Conservation (phyloP, 2,797 vertebrate genomes). For the Etheostoma nigrum region DNA sequence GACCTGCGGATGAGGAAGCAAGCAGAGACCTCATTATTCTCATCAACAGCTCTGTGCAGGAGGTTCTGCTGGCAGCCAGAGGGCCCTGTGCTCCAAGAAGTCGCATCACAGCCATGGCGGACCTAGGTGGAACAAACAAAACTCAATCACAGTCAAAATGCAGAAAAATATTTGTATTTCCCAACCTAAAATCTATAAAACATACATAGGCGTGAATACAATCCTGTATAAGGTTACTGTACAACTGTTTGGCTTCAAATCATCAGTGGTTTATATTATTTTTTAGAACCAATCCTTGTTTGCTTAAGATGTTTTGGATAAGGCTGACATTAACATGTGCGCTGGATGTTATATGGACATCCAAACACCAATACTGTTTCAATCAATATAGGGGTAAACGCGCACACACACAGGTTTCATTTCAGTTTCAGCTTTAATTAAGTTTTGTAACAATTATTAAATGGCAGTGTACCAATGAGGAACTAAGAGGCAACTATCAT, state of each 20-base stretch:
- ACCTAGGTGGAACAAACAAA: conserved; percentile 84
- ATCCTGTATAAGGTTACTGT: background rate
- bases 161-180: background rate
- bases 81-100: conserved; percentile 93
- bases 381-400: background rate
- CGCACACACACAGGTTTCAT: no score
- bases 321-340: background rate
- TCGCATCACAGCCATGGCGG: conserved; percentile 96
- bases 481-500: background rate
- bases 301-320: background rate
- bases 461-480: background rate
- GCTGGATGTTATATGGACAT: background rate
- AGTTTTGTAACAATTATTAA: background rate
- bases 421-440: background rate
- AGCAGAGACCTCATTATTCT: conserved; percentile 92
- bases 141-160: background rate
- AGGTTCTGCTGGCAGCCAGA: conserved; percentile 95
- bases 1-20: conserved; percentile 99
- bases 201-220: background rate
- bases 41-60: conserved; percentile 95
- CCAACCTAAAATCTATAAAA: background rate
- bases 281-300: background rate
- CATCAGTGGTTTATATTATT: background rate
- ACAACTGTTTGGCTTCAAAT: background rate
- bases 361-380: background rate